phyloP scores from a whole-genome alignment of 2,113 vertebrate species.

The Potamarius usumacintae region DNA sequence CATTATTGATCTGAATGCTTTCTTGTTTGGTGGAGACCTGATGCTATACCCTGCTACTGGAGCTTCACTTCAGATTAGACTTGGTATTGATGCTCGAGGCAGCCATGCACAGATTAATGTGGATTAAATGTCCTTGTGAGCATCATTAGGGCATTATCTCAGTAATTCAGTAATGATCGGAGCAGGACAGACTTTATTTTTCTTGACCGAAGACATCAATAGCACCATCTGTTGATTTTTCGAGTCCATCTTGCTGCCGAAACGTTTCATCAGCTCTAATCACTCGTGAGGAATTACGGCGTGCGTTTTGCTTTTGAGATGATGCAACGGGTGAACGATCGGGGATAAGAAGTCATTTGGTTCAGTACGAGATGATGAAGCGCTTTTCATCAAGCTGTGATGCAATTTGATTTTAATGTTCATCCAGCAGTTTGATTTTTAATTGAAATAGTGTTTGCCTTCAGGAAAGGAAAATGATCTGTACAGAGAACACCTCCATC shows the following conservation, averaged over 20 bases:
- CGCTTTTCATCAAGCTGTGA: neutral
- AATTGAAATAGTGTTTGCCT: neutral
- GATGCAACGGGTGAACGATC: neutral
- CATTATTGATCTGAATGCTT: neutral
- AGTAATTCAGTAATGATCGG: neutral
- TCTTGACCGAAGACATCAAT: neutral
- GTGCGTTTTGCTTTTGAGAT: neutral
- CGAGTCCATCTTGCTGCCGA: neutral
- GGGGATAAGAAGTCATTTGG: neutral
- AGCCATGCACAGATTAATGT: conserved; percentile 16
- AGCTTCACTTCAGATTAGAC: conserved; percentile 1
- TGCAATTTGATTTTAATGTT: neutral
- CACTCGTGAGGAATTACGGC: neutral
- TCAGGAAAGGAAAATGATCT: neutral
- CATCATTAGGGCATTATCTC: conserved; percentile 24
- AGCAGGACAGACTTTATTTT: conserved; percentile 14
- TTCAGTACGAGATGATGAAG: neutral
- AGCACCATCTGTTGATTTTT: neutral
- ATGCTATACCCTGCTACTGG: neutral
- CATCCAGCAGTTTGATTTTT: neutral
- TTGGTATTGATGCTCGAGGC: neutral
- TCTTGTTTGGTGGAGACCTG: neutral
- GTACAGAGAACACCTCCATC: too few species aligned
- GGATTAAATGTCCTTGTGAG: conserved; percentile 27
- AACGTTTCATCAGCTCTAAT: conserved; percentile 6